Evolutionary conservation across 2,888 invertebrate species (phyloP).

Genomic region (Leistus spinibarbis): DNA sequence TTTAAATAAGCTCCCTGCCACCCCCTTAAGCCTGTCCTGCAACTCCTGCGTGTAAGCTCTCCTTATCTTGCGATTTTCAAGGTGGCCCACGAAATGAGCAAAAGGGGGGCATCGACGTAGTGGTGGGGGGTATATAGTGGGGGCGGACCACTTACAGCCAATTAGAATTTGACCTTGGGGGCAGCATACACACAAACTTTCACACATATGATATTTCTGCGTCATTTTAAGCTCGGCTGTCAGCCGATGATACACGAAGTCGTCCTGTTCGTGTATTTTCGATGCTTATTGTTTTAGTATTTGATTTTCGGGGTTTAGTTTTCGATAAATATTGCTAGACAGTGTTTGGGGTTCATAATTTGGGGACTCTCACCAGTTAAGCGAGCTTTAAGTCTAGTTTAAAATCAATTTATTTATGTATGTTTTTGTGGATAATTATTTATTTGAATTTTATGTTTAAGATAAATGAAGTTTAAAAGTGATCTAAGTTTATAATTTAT

Average conservation of each 20-base stretch:
- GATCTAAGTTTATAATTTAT: too few relatives aligned
- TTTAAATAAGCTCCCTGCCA: background rate
- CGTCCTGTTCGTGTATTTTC: background rate
- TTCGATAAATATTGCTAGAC: background rate
- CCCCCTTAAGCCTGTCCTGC: background rate
- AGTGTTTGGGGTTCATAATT: background rate
- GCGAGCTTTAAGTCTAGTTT: too few relatives aligned
- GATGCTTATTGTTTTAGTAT: background rate
- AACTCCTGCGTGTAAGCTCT: background rate
- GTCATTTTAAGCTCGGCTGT: conserved; percentile 28
- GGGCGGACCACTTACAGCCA: conserved; percentile 34
- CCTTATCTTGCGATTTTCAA: conserved; percentile 17
- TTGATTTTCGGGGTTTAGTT: background rate
- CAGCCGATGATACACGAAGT: conserved; percentile 17
- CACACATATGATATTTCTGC: conserved; percentile 15
- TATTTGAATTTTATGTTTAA: too few relatives aligned
- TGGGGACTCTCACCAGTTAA: background rate
- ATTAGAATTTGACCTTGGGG: conserved; percentile 33
- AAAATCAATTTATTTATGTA: background rate
- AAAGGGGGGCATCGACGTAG: background rate
- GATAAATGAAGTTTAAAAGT: too few relatives aligned
- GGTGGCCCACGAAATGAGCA: conserved; percentile 25
- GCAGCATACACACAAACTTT: background rate
- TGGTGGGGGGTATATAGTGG: background rate
- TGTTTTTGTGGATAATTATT: too few relatives aligned